Evolutionary conservation across 1,140 invertebrate species (phyloP).

Genomic region (Drosophila auraria): DNA sequence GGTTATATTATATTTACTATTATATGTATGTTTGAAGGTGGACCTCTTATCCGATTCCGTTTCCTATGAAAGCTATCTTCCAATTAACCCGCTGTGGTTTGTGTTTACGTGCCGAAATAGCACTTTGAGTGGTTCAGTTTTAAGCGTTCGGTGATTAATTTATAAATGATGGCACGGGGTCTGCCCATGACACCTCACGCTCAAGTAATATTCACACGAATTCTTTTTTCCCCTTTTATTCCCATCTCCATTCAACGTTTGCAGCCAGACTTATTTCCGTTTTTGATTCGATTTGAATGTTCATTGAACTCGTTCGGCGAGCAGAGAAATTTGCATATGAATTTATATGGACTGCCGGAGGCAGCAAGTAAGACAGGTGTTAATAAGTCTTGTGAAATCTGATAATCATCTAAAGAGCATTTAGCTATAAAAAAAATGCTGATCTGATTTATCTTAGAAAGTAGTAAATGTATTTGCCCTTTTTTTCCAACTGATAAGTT

Average conservation of each 20-base stretch:
- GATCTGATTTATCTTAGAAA: neutral
- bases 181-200: constrained; percentile 31
- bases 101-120: constrained; percentile 37
- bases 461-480: too few species aligned
- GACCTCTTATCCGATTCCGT: constrained; percentile 31
- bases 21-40: neutral
- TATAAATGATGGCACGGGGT: constrained; percentile 9
- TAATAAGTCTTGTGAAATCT: constrained; percentile 12
- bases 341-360: constrained; percentile 2
- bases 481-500: neutral
- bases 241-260: constrained; percentile 9
- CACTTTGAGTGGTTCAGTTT: constrained; percentile 16
- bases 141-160: constrained; percentile 20
- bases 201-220: constrained; percentile 9
- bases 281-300: constrained; percentile 19
- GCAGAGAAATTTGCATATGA: constrained; percentile 30
- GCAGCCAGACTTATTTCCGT: constrained; percentile 25
- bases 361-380: constrained; percentile 20
- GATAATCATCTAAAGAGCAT: neutral
- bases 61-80: constrained; percentile 34
- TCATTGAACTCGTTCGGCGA: constrained; percentile 42
- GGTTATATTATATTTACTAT: constrained; percentile 29
- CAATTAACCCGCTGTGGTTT: constrained; percentile 13
- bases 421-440: neutral
- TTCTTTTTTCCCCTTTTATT: neutral